These are phyloP conservation scores for Orthosia incerta DNA, from an alignment of 2,888 invertebrate species.

Conservation along the genomic window DNA sequence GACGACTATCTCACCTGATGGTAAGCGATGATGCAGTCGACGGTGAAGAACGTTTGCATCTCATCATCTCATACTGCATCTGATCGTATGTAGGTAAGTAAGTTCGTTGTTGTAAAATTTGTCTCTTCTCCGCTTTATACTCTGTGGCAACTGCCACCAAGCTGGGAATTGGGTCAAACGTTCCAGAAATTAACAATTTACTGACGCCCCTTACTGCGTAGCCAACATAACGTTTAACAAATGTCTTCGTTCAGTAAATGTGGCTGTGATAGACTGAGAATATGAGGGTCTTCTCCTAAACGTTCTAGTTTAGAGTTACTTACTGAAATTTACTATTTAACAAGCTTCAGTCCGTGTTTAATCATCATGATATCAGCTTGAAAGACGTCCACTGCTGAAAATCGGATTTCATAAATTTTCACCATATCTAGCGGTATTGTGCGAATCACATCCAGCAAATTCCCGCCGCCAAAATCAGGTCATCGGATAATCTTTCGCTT, in stretches of 20 bases:
- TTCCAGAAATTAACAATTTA: constrained; percentile 83
- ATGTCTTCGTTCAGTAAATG: constrained; percentile 48
- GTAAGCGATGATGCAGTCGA: too few species aligned
- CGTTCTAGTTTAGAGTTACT: not conserved
- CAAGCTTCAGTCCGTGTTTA: too few species aligned
- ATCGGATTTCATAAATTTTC: too few species aligned
- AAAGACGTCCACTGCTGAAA: too few species aligned
- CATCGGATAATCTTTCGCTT: too few species aligned
- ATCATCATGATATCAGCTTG: too few species aligned
- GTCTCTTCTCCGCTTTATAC: constrained; percentile 42
- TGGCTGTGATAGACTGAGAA: constrained; percentile 21
- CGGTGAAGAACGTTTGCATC: too few species aligned
- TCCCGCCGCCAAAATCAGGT: too few species aligned
- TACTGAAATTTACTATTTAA: not conserved
- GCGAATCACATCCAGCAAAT: too few species aligned
- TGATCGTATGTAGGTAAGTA: not conserved
- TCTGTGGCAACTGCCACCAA: constrained; percentile 67
- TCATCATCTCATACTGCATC: too few species aligned
- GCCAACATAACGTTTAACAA: constrained; percentile 58
- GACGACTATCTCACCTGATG: too few species aligned
- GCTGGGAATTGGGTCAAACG: constrained; percentile 78
- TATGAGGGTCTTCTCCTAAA: not conserved
- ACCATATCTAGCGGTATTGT: too few species aligned
- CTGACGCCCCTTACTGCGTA: constrained; percentile 68
- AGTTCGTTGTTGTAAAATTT: not conserved